Evolutionary conservation across 2,888 invertebrate genomes (phyloP), one percentile per base, ranked within the genome.

Genomic region (Nudaria mundana): DNA sequence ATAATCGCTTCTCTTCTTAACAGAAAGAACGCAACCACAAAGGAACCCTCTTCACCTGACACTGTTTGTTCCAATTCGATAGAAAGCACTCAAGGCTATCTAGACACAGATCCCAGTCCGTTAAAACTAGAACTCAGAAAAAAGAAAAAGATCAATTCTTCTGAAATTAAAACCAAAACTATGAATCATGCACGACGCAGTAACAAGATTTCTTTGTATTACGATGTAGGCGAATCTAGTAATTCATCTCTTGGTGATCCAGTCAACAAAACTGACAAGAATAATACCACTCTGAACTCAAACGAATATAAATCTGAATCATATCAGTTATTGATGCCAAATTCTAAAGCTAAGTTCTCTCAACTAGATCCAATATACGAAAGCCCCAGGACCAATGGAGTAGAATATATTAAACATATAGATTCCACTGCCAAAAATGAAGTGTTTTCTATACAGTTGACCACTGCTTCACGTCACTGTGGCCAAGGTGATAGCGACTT

Each of bases 41-140:
- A 46, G 56, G 53, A 51, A 60, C 51, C 40, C 39, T 53, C 45
- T 32, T 29, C 66, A 7, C 67, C 70, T 12, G 67, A 69, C 12
- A 62, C 63, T 18, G 52, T 40, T 3, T 56, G 67, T 4, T 38
- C 49, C 11, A 51, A 68, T 30, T 76, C 78, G 1, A 39, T 74
- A 30, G 83, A 83, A 25, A 83, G 78, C 46, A 75, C 71, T n/a
- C 78, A 78, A 52, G 82, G 80, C 2, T 84, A 86, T 48, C 73
- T 75, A 61, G 83, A 85, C 40, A 78, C 86, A 0, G 83, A 85
- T 39, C 24, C 50, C 2, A 84, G 78, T 49, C 76, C 73, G 0
- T 26, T 59, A 2, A 66, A 57, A 39, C 29, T 52, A 1, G 48
- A 48, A 26, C 18, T 47, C 3, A 71, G 42, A 28, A 67, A 57